These are phyloP conservation scores for Indicator maculatus DNA, from an alignment of 2,113 vertebrate genomes.

Conservation along the genomic window DNA sequence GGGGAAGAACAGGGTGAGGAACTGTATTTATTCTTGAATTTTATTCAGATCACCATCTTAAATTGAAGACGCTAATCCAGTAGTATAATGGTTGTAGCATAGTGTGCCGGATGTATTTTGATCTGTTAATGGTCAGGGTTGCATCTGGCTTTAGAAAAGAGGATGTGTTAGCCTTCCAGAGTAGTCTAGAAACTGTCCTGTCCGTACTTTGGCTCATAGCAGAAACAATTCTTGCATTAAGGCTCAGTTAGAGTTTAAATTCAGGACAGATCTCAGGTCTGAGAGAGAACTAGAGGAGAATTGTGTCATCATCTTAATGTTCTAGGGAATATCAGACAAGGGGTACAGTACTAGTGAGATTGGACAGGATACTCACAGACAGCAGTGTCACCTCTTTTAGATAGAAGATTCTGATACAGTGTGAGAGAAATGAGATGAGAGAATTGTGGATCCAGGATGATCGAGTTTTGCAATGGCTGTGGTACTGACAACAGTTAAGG, in stretches of 20 bases:
- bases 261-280: background rate
- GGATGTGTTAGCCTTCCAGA: background rate
- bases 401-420: too few species aligned
- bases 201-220: background rate
- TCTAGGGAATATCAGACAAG: background rate
- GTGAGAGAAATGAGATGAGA: too few species aligned
- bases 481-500: too few species aligned
- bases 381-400: too few species aligned
- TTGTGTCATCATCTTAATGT: background rate
- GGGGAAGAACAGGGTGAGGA: background rate
- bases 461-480: too few species aligned
- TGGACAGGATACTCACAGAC: too few species aligned
- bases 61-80: background rate
- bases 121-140: background rate
- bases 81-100: background rate
- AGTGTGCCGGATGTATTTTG: background rate
- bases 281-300: background rate
- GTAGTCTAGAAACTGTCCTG: background rate
- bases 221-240: background rate
- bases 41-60: background rate
- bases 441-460: too few species aligned
- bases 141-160: background rate
- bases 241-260: background rate
- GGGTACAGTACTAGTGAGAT: background rate
- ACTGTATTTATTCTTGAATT: background rate